Base-by-base conservation (phyloP, 2,113 vertebrate species). In the Tympanuchus pallidicinctus region DNA sequence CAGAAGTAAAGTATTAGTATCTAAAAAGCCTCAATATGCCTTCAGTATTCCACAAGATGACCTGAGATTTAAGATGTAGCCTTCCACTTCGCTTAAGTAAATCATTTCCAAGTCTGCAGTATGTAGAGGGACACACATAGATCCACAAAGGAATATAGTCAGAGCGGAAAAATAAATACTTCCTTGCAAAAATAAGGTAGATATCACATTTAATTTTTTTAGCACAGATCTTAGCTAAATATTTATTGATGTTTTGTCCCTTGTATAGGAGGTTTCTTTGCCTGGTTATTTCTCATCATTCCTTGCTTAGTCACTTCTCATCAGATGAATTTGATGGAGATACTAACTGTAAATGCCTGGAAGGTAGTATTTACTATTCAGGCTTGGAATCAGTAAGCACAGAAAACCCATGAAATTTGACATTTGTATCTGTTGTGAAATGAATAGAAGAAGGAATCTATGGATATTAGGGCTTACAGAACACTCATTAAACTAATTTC, bases 1-100 rank as follows among this genome's bases (percentile, higher is more conserved):
- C 16, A 88, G 34, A 88, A 82, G 79, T 65, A 67, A 60, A 82
- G 57, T 60, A 82, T 57, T 79, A 47, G 72, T n/a, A 6, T 72
- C 66, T 52, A 70, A 52, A 63, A 20, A 40, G 25, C 45, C 36
- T 76, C 60, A 36, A 22, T 74, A 74, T 67, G 11, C 43, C 34
- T 79, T 56, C 24, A 56, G 1, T 36, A 27, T 72, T 77, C 45
- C 27, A 67, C 9, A 48, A 52, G n/a, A 7, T 71, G 6, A 69
- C 8, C 3, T 47, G 28, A 16, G 25, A 78, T 86, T 90, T 67
- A 86, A 86, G 20, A 52, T 24, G 47, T 32, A 77, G 13, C 21
- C 12, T 74, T 82, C 22, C 14, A 27, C 7, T 82, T 8, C 10
- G 3, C 21, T 71, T 66, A 22, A 6, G 38, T 25, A 28, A 74